Evolutionary conservation across 2,113 vertebrate species (phyloP), one percentile per base, ranked within the genome.

Genomic region (Colaptes auratus): DNA sequence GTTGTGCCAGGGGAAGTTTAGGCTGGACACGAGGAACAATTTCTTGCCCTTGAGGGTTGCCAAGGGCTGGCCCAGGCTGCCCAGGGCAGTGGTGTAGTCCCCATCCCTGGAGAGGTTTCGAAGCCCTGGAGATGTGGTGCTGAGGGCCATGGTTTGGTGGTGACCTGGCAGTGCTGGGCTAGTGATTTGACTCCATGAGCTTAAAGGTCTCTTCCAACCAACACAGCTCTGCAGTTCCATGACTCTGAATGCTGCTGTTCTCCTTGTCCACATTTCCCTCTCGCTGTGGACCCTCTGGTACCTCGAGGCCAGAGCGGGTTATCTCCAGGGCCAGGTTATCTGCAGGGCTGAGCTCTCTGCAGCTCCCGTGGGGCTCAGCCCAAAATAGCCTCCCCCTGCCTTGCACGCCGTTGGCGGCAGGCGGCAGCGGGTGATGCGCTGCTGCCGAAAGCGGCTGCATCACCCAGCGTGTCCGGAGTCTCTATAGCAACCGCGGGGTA

Each of bases 401-500:
- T 23, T 2, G 63, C 16, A 79, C 25, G 39, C 71, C 20, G 23
- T 27, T 21, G 5, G 36, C 53, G 89, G 80, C 77, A 67, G 75
- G 36, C 46, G 89, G 81, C 81, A 69, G 76, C 67, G 4, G 12
- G 70, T 69, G 66, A 69, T 69, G 66, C 31, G 24, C 31, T 46
- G 31, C 90, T 95, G 92, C 90, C 95, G 42, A 58, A 92, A 80
- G 70, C 71, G 84, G 44, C 87, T 82, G 79, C 90, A 65, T 97
- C 91, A 48, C 28, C 21, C 36, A 39, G 73, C 2, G 24, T 91
- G 66, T 90, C 82, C 80, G 36, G 9, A 1, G 89, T 97, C 97
- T 94, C 97, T 84, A 96, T 97, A 80, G 97, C 42, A 91, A 98
- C 97, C 7, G 21, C 10, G 59, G 61, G 95, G 96, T 97, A 97